Evolutionary conservation across 2,888 invertebrate genomes (phyloP).

Genomic region (Lathronympha strigana): DNA sequence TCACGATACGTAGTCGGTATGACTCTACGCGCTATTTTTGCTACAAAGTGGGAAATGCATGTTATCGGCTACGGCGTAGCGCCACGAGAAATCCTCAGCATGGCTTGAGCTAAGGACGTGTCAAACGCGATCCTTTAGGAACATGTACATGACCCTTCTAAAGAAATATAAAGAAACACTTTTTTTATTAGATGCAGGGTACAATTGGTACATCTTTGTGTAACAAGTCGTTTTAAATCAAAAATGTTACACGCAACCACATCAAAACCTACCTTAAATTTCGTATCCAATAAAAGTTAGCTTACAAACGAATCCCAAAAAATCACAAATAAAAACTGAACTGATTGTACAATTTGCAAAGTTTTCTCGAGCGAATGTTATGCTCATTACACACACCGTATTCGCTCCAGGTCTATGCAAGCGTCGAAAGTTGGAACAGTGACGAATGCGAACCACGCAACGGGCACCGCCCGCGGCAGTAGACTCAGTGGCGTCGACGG

Average conservation of each 20-base stretch:
- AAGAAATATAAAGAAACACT: too few relatives aligned
- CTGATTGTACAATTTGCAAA: conserved; percentile 28
- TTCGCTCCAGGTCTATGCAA: conserved; percentile 8
- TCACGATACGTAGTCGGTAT: too few relatives aligned
- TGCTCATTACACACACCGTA: conserved; percentile 15
- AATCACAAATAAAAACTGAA: conserved; percentile 18
- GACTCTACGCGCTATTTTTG: too few relatives aligned
- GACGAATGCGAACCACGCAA: conserved; percentile 18
- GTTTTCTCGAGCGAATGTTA: conserved; percentile 22
- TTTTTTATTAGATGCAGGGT: too few relatives aligned
- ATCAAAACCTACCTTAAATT: not conserved
- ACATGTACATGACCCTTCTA: too few relatives aligned
- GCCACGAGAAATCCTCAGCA: too few relatives aligned
- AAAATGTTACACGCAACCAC: not conserved
- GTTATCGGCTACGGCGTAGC: too few relatives aligned
- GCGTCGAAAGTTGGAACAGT: conserved; percentile 13
- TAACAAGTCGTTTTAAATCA: not conserved
- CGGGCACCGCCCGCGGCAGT: conserved; percentile 56
- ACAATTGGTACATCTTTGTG: too few relatives aligned
- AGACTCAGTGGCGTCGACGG: conserved; percentile 62
- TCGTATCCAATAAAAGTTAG: not conserved
- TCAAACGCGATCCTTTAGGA: too few relatives aligned
- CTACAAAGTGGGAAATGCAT: too few relatives aligned
- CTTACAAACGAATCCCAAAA: conserved; percentile 1
- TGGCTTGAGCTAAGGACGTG: too few relatives aligned